Conservation (phyloP, 2,888 invertebrate species). For the Andricus curvator region DNA sequence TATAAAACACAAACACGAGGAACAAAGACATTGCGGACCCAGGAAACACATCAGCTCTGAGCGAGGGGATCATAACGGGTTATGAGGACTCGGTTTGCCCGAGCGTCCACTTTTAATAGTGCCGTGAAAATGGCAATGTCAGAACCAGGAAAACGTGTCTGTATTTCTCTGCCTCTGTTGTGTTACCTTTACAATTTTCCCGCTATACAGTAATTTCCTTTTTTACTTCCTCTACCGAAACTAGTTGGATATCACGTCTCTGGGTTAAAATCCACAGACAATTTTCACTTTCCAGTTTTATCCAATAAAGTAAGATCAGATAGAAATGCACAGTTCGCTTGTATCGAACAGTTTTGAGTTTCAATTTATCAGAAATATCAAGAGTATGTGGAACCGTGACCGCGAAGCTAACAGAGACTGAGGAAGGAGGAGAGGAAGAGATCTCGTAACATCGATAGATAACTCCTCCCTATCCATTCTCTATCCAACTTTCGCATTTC, state of each 20-base stretch:
- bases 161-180: constrained; percentile 41
- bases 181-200: constrained; percentile 45
- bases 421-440: constrained; percentile 52
- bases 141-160: constrained; percentile 50
- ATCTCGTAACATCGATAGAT: constrained; percentile 69
- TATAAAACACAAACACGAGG: constrained; percentile 55
- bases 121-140: constrained; percentile 66
- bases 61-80: constrained; percentile 68
- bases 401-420: constrained; percentile 51
- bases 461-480: constrained; percentile 75
- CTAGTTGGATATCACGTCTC: constrained; percentile 51
- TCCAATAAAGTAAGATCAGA: background rate
- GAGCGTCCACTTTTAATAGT: constrained; percentile 71
- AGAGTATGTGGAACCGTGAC: constrained; percentile 50
- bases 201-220: constrained; percentile 46
- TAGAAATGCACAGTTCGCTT: background rate
- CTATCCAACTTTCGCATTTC: constrained; percentile 76
- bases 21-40: constrained; percentile 70
- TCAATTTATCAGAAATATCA: constrained; percentile 53
- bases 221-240: constrained; percentile 52
- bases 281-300: background rate
- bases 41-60: constrained; percentile 67
- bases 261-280: background rate
- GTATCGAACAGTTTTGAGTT: background rate
- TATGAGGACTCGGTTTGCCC: constrained; percentile 61